Evolutionary conservation across 92 coral and sea anemone species (phyloP).

Genomic region (Phenganax stokvisi): DNA sequence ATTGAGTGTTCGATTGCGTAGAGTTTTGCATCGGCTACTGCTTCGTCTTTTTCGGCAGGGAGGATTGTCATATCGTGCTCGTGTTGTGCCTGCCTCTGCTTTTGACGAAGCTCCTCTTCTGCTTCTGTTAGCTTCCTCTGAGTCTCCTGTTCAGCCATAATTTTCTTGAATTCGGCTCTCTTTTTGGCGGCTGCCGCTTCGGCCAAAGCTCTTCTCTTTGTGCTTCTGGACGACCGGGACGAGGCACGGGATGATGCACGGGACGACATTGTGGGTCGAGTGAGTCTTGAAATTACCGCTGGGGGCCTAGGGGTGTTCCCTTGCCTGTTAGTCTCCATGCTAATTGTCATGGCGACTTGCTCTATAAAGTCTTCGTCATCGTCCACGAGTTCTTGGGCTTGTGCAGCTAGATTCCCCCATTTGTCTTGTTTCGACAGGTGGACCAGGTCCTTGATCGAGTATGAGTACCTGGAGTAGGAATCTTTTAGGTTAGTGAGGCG

Average conservation of each 20-base stretch:
- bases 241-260: not conserved
- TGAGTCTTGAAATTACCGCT: not conserved
- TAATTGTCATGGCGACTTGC: no score
- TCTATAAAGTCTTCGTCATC: not conserved
- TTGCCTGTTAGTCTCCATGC: no score
- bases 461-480: no score
- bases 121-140: conserved; percentile 45
- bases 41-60: conserved; percentile 35
- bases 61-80: conserved; percentile 41
- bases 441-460: no score
- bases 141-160: conserved; percentile 38
- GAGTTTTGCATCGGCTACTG: conserved; percentile 43
- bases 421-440: no score
- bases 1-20: conserved; percentile 44
- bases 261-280: not conserved
- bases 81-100: conserved; percentile 33
- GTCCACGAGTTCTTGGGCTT: not conserved
- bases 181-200: conserved; percentile 43
- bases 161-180: conserved; percentile 33
- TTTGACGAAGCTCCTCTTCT: conserved; percentile 40
- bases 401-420: not conserved
- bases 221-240: not conserved
- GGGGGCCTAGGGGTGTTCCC: no score
- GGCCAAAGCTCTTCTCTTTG: conserved; percentile 14
- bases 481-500: no score